Base-by-base conservation (phyloP, 1,140 invertebrate species). In the Drosophila sucinea region DNA sequence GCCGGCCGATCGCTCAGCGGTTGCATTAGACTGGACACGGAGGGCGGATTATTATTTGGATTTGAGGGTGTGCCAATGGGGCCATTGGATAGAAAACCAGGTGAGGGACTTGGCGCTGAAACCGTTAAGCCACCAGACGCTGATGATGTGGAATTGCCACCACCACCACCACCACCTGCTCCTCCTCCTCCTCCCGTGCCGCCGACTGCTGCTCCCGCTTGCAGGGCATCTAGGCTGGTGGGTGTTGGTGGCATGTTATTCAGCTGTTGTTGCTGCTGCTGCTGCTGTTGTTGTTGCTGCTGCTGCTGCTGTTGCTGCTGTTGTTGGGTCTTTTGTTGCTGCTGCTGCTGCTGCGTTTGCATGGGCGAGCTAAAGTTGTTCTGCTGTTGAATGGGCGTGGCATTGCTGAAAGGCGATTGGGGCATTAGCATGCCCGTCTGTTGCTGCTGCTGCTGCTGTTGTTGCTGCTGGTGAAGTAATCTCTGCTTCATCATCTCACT, bases 401-500 rank as follows among this genome's bases (percentile, higher is more conserved):
- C 67, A 44, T 66, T 92, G 81, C 57, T 87, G 67, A 94, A 94
- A 0, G 94, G 93, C 35, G 94, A 94, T 76, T 94, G 94, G 0
- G 93, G 93, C 71, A 90, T 65, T 6, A 91, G 60, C 90, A 91
- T 91, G 10, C 67, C 73, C n/a, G 66, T 58, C 25, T 70, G 68
- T 63, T 64, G 56, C 25, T 61, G 63, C 62, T 92, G 86, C 32
- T 91, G 91, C 44, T 90, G 91, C 30, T 85, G 77, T 66, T 82
- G 77, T 25, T 81, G 81, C 60, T 72, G 64, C n/a, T 67, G 62
- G 61, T 87, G 84, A 44, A 93, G 79, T 55, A 94, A 73, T 54
- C 94, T 92, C 17, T 92, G 93, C 75, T 94, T 94, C 92, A 95
- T 94, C 3, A 94, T 82, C 27, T 95, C 94, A n/a, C 61, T 91